phyloP scores from a whole-genome alignment of 2,113 vertebrate genomes.

The Tachycineta bicolor region DNA sequence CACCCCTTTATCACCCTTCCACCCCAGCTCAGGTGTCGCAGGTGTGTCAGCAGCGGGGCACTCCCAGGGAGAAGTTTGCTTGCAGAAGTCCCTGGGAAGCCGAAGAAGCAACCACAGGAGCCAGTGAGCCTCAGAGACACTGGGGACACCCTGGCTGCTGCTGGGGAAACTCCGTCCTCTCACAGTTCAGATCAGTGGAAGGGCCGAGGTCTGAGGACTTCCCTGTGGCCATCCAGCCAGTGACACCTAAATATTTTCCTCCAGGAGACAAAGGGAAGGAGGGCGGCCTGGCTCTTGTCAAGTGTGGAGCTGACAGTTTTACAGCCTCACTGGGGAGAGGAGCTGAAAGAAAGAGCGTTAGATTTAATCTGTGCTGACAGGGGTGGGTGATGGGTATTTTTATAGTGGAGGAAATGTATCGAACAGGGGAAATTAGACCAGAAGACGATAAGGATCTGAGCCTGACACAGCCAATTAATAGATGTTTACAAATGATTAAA shows the following conservation, averaged over 20 bases:
- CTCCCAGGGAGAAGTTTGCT: background rate
- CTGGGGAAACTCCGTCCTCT: background rate
- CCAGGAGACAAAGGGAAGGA: constrained; percentile 58
- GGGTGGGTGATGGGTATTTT: constrained; percentile 76
- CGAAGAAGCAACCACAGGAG: background rate
- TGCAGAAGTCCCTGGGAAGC: background rate
- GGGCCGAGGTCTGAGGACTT: background rate
- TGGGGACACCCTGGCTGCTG: background rate
- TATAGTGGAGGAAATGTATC: constrained; percentile 76
- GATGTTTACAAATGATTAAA: constrained; percentile 86
- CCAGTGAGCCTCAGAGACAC: background rate
- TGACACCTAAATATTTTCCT: constrained; percentile 44
- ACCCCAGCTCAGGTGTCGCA: background rate
- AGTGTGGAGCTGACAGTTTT: constrained; percentile 74
- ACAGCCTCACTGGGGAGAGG: constrained; percentile 64
- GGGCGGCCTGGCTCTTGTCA: constrained; percentile 69
- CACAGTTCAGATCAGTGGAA: background rate
- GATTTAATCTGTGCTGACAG: constrained; percentile 78
- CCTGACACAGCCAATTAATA: constrained; percentile 89
- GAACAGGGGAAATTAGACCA: constrained; percentile 77
- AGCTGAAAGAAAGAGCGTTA: constrained; percentile 69
- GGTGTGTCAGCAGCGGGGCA: background rate
- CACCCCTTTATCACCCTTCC: background rate
- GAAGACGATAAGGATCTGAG: constrained; percentile 83
- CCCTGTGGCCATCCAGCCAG: background rate